Evolutionary conservation across 2,888 invertebrate genomes (phyloP).

Genomic region (Nebria brevicollis): DNA sequence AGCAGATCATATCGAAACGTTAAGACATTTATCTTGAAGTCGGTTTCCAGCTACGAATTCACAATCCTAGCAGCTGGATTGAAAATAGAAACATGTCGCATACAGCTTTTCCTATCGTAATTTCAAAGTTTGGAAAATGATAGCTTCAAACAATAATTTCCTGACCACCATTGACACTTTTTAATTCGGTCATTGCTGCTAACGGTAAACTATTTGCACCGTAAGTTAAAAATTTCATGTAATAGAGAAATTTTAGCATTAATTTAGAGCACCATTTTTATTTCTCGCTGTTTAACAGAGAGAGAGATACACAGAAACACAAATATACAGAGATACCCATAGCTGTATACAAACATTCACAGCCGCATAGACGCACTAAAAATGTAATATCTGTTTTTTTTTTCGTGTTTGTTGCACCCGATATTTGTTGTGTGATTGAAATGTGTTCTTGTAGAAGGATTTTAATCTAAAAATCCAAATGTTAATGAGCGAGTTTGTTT

Average conservation of each 20-base stretch:
- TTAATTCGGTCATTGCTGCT: background rate
- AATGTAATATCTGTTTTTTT: too few relatives aligned
- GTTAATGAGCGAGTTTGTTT: background rate
- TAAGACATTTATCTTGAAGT: constrained; percentile 38
- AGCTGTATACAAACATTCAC: too few relatives aligned
- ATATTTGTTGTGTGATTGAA: too few relatives aligned
- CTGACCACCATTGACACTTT: background rate
- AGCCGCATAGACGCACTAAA: too few relatives aligned
- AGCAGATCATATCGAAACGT: constrained; percentile 30
- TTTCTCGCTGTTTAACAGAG: background rate
- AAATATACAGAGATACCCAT: too few relatives aligned
- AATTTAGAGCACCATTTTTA: background rate
- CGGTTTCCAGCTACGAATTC: constrained; percentile 34
- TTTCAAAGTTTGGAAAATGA: background rate
- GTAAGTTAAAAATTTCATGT: too few relatives aligned
- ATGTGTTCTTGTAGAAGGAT: too few relatives aligned
- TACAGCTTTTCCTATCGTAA: background rate
- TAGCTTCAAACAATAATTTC: background rate
- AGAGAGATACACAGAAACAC: too few relatives aligned
- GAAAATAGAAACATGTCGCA: background rate
- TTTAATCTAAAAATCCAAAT: background rate
- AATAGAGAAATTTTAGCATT: too few relatives aligned
- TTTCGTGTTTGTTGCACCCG: too few relatives aligned
- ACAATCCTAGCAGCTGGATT: constrained; percentile 15
- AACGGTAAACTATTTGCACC: too few relatives aligned